Evolutionary conservation across 2,797 vertebrate species (phyloP).

Genomic region (Artibeus jamaicensis): DNA sequence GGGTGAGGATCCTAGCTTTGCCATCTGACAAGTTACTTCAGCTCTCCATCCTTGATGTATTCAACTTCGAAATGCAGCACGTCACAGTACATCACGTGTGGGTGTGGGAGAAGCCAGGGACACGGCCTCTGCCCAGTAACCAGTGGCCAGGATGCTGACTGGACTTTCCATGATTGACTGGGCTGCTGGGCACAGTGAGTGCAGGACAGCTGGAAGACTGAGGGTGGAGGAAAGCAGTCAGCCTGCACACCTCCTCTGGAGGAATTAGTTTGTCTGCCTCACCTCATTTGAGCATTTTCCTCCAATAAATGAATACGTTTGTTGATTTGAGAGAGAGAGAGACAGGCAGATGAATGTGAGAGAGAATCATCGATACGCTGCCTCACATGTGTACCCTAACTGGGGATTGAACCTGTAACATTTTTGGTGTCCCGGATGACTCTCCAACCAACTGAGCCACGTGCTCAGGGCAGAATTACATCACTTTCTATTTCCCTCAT

Average conservation of each 20-base stretch:
- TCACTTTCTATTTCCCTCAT: not conserved
- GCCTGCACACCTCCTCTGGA: not conserved
- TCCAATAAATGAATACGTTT: not conserved
- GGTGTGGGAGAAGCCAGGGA: not conserved
- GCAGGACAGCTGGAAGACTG: not conserved
- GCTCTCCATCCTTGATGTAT: not conserved
- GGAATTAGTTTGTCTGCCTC: not conserved
- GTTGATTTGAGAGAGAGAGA: not conserved
- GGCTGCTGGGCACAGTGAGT: not conserved
- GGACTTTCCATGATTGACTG: not conserved
- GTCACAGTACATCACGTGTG: rapidly evolving
- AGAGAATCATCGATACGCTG: not conserved
- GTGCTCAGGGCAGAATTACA: not conserved
- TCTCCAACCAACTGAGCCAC: not conserved
- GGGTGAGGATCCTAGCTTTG: not conserved
- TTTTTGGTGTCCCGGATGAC: not conserved
- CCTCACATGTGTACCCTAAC: not conserved
- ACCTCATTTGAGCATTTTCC: not conserved
- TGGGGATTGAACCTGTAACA: not conserved
- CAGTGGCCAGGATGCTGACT: not conserved
- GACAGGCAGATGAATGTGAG: not conserved
- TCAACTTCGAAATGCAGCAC: not conserved
- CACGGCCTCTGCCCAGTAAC: not conserved
- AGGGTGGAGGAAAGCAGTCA: not conserved
- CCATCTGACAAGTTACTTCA: not conserved